Base-by-base conservation (phyloP, 2,797 vertebrate species). In the Eulemur mongoz region DNA sequence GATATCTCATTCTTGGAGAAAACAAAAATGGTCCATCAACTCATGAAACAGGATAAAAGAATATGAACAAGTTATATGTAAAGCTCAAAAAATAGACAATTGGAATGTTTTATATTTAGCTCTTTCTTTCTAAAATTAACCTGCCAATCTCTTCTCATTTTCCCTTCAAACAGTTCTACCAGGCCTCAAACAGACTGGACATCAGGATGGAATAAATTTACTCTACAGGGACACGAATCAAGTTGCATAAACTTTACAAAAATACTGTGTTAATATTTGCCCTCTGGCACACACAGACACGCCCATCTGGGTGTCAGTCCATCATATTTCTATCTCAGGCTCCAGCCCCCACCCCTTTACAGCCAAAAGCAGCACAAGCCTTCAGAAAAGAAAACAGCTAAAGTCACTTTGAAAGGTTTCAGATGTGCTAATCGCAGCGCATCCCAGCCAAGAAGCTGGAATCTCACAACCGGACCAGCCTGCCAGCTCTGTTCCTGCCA, bases 181-280 rank as follows among this genome's bases (percentile, higher is more conserved):
- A 50, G 84, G 79, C 82, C 83, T 72, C 65, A 78, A 84, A 73
- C 13, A 92, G 86, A 91, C 93, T 94, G 94, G 83, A 96, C 95
- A 97, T 90, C 95, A 97, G 96, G 97, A 97, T 88, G 93, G 94
- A 97, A 96, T 96, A 94, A 95, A 95, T 97, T 92, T 95, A 85
- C 91, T 97, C 93, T 73, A 65, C 79, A n/a, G 85, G 89, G 57
- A 82, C 91, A 92, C 54, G 91, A 97, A 91, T 97, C 89, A 81
- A 96, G 93, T 94, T 97, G 96, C 97, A 97, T 90, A 96, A 97
- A 98, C 86, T 91, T 94, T 73, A 97, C 89, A 93, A 97, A 98
- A 98, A 97, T 91, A 97, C 95, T 96, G 95, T 96, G 97, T 88
- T 97, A 97, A 97, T 97, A 98, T 97, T 97, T 98, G 97, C 91